Evolutionary conservation across 2,113 vertebrate genomes (phyloP).

Genomic region (Tachysurus fulvidraco): DNA sequence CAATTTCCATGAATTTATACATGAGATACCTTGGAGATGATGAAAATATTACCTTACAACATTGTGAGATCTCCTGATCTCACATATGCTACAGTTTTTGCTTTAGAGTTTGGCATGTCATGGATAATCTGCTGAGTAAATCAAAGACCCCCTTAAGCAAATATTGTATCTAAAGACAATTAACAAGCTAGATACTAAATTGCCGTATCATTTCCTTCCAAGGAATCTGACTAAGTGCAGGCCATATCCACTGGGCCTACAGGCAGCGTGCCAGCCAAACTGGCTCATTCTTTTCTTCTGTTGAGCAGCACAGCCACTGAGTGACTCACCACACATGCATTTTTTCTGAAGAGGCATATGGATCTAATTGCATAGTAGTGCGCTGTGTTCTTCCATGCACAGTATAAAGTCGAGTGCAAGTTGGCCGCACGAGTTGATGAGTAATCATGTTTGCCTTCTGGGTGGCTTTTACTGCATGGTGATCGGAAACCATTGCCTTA

Average conservation of each 20-base stretch:
- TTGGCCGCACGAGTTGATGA: slow-evolving; percentile 47
- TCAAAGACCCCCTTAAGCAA: neutral
- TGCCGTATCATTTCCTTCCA: slow-evolving; percentile 45
- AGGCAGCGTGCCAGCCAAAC: slow-evolving; percentile 59
- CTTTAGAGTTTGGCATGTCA: neutral
- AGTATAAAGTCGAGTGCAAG: slow-evolving; percentile 44
- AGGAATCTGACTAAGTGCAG: slow-evolving; percentile 64
- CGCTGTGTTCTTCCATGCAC: slow-evolving; percentile 49
- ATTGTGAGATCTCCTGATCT: neutral
- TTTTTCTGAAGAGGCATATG: slow-evolving; percentile 52
- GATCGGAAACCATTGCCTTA: slow-evolving; percentile 31
- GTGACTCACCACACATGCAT: slow-evolving; percentile 66
- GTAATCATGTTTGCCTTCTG: slow-evolving; percentile 47
- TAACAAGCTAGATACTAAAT: slow-evolving; percentile 23
- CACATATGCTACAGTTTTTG: neutral
- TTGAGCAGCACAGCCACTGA: slow-evolving; percentile 68
- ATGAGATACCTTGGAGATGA: neutral
- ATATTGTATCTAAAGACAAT: slow-evolving; percentile 3
- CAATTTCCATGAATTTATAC: neutral
- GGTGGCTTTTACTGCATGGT: slow-evolving; percentile 39
- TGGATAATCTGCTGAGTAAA: slow-evolving; percentile 16
- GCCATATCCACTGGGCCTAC: slow-evolving; percentile 63
- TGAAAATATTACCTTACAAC: neutral
- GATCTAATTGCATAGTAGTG: slow-evolving; percentile 52
- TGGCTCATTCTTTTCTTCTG: slow-evolving; percentile 64